phyloP scores from a whole-genome alignment of 1,140 invertebrate species.

The Drosophila littoralis region DNA sequence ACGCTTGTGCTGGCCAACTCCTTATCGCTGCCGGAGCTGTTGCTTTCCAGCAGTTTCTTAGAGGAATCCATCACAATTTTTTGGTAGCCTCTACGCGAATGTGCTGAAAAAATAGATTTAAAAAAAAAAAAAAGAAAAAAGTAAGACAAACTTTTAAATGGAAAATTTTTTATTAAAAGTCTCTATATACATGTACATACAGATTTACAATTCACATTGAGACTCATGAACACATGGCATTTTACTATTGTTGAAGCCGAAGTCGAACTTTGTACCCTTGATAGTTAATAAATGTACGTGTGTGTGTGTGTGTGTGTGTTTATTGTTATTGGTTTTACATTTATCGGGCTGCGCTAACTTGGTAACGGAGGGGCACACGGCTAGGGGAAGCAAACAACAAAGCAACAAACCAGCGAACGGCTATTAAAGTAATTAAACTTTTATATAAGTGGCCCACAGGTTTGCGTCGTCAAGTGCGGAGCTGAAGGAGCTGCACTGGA shows the following conservation, averaged over 20 bases:
- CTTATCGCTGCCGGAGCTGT: conserved; percentile 44
- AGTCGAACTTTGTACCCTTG: conserved; percentile 20
- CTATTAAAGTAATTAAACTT: conserved; percentile 41
- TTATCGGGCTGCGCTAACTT: neutral
- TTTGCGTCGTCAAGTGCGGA: conserved; percentile 4
- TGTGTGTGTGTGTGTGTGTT: neutral
- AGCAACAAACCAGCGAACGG: conserved; percentile 15
- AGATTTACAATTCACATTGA: conserved; percentile 4
- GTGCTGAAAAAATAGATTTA: conserved; percentile 27
- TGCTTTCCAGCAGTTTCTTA: conserved; percentile 52
- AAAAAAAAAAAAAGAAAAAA: neutral
- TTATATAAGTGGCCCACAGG: conserved; percentile 41
- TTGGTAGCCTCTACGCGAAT: conserved; percentile 26
- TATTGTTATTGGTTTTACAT: conserved; percentile 9
- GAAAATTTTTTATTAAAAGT: conserved; percentile 9
- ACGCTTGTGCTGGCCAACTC: conserved; percentile 20
- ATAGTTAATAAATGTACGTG: neutral
- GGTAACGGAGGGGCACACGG: neutral
- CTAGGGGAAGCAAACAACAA: conserved; percentile 6
- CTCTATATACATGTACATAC: neutral
- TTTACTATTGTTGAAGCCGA: neutral
- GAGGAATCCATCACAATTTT: conserved; percentile 53
- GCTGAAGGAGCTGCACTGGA: neutral
- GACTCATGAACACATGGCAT: neutral
- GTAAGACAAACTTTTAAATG: conserved; percentile 15